Evolutionary conservation across 1,140 invertebrate genomes (phyloP), one percentile per base, ranked within the genome.

Genomic region (Latrodectus geometricus): DNA sequence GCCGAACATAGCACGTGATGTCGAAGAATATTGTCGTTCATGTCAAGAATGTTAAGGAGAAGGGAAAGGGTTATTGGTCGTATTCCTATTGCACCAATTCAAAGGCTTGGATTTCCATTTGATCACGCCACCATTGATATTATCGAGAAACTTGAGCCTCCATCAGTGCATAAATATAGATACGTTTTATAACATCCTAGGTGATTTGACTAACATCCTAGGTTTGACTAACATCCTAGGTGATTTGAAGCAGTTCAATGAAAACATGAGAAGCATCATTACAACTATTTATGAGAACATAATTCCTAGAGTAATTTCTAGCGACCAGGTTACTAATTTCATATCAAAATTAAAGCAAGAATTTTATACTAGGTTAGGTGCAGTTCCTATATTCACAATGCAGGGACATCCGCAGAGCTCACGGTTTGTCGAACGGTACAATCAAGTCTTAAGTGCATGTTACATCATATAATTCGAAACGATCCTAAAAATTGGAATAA

Each of bases 251-350:
- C 20, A 0, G 15, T 61, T 7, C 50, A 48, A 8, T 56, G 72
- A 17, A 72, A 17, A 82, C 80, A 15, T 82, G 70, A 35, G 69
- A 72, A 49, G 80, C 52, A 9, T 35, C 73, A 4, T 5, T 73
- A 14, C 0, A 72, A 9, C 21, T 73, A 15, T 82, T 73, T n/a
- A 72, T 49, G 48, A 21, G 80, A 72, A 61, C 35, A 14, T 68
- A 56, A n/a, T 73, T 15, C 80, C 80, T 11, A 35, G 50, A 83
- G 17, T 61, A 11, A 83, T 83, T 9, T 17, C 54, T 35, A 69
- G 21, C 9, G 80, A 83, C 61, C 23, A 83, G 17, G 80, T 50
- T 35, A 7, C 21, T 11, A 17, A 83, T 69, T 48, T 73, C 35
- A 8, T 15, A 14, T 7, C 66, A 20, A 14, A 52, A 35, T n/a